Evolutionary conservation across 1,140 invertebrate species (phyloP), one percentile per base, ranked within the genome.

Genomic region (Hyles vespertilio): DNA sequence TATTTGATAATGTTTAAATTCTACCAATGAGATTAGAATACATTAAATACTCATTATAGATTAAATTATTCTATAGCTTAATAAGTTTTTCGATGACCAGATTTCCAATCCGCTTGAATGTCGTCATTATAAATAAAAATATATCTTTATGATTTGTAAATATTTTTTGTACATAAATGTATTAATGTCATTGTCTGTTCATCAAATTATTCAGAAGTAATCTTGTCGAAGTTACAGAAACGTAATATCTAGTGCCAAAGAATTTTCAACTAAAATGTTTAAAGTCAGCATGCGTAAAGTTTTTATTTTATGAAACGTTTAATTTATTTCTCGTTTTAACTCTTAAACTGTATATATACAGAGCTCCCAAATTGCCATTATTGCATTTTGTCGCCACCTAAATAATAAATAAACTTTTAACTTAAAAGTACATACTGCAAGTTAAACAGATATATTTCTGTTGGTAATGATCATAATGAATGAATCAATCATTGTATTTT

Each of bases 311-410:
- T 22, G 54, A 54, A 49, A 40, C 11, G 22, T 6, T 7, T 33
- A 40, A 36, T 34, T 46, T 48, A 52, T 36, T 34, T 22, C 34
- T 52, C 5, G 44, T 43, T 48, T 48, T 59, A 54, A 34, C 53
- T 47, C 44, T 54, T 9, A 47, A 47, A 47, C 10, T 47, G 46
- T 47, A 12, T 47, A 22, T 22, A 22, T 2, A 22, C 2, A 22
- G 22, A 22, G 22, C 22, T 22, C 22, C 22, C 22, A 22, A 22
- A 22, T 22, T 22, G 22, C 22, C 22, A 1, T 22, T 22, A 22
- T 22, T 22, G 22, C 22, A 22, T 22, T 22, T 22, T 22, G 22
- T 22, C 22, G 22, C 22, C 22, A 22, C 22, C 0, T 22, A 22
- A 22, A 22, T 22, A 22, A 22, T 22, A 0, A 22, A 22, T 22